Base-by-base conservation (phyloP, 2,797 vertebrate genomes). In the Alfaro cultratus region DNA sequence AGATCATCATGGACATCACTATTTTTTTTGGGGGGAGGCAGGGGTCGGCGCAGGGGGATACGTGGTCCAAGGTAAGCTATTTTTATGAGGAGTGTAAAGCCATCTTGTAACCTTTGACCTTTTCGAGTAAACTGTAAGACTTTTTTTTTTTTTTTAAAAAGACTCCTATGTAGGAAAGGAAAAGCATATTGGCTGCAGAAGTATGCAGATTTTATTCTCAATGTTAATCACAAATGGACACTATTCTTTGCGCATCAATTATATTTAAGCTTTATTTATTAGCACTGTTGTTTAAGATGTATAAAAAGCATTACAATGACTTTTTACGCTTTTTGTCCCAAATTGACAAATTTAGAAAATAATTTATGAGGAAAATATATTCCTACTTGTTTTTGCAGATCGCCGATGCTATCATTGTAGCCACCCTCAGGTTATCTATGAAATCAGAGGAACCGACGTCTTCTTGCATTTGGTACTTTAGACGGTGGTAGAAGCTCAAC, bases 1-100 rank as follows among this genome's bases (percentile, higher is more conserved):
- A 93, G 92, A 94, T 95, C 94, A 93, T 95, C 95, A 87, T 89
- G 94, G 95, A 95, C 95, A 94, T 95, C 94, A 94, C 93, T 87
- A 90, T 91, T 94, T 96, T 94, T 96, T 95, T 95, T 92, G 11
- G 67, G 21, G 21, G 18, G 13, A 15, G 11, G 26, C 0, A 13
- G 57, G 29, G 13, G 21, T 7, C 8, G 23, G 21, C 1, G 49
- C 2, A 2, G 12, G 68, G 26, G 71, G 77, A 84, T 92, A 91
- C 90, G 89, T 85, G 92, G 94, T 93, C 92, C 94, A 95, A 95
- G 95, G 96, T 95, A 88, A 94, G 91, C 88, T 94, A 92, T 92
- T 93, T 94, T 90, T 93, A 89, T 73, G 83, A 77, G 55, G 53
- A 86, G 83, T 81, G 86, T 88, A 81, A 92, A 88, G 78, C 79